These are phyloP conservation scores for Agapostemon virescens DNA, from an alignment of 2,888 invertebrate genomes.

Conservation along the genomic window DNA sequence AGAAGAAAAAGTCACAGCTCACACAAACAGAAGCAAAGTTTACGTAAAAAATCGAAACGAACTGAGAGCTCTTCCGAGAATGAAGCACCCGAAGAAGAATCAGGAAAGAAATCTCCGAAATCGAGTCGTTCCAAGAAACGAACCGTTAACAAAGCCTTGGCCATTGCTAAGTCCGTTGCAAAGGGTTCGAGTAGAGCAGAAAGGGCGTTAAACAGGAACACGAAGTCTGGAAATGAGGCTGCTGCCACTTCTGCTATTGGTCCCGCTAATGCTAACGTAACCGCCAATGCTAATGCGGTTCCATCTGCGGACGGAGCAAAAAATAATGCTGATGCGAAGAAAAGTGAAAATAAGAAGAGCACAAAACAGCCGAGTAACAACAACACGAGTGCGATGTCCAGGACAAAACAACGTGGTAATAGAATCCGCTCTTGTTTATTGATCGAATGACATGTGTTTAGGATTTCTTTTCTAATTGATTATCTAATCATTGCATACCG, in stretches of 20 bases:
- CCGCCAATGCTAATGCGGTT: conserved; percentile 23
- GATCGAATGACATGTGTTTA: not conserved
- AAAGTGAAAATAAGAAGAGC: conserved; percentile 67
- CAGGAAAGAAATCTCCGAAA: conserved; percentile 68
- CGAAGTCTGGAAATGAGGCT: conserved; percentile 58
- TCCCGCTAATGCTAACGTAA: conserved; percentile 38
- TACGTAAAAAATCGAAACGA: conserved; percentile 73
- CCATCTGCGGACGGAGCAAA: conserved; percentile 60
- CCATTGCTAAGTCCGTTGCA: conserved; percentile 74
- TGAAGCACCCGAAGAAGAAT: conserved; percentile 69
- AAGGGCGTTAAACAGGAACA: conserved; percentile 76
- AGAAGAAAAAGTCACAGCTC: conserved; percentile 80
- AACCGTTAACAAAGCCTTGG: conserved; percentile 71
- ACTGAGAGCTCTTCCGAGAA: conserved; percentile 71
- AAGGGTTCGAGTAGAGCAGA: conserved; percentile 78
- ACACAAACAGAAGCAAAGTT: conserved; percentile 82
- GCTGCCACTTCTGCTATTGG: conserved; percentile 39
- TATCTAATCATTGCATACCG: not conserved
- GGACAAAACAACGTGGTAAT: conserved; percentile 75
- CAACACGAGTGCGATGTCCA: conserved; percentile 68
- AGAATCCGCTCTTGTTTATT: conserved; percentile 12
- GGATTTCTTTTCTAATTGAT: not conserved
- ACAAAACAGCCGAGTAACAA: conserved; percentile 67
- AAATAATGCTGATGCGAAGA: conserved; percentile 72
- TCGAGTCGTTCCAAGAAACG: conserved; percentile 67